Evolutionary conservation across 2,888 invertebrate species (phyloP).

Genomic region (Callimorpha dominula): DNA sequence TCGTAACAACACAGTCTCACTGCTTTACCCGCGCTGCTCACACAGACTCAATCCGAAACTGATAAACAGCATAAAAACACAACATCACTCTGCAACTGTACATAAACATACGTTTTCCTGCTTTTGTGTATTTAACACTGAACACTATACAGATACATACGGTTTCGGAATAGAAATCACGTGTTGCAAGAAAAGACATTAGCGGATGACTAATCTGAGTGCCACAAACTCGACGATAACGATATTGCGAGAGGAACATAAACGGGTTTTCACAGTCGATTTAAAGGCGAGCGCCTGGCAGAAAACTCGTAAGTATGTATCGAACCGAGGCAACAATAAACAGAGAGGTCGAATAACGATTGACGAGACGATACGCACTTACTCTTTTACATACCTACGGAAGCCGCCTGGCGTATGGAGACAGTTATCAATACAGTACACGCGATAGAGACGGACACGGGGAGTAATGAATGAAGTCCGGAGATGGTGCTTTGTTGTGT

Average conservation of each 20-base stretch:
- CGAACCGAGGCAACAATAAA: conserved; percentile 55
- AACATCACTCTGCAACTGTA: conserved; percentile 79
- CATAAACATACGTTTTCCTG: conserved; percentile 65
- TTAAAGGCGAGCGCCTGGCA: conserved; percentile 46
- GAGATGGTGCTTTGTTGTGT: conserved; percentile 39
- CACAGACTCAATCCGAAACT: conserved; percentile 68
- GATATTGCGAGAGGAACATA: conserved; percentile 26
- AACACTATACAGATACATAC: conserved; percentile 38
- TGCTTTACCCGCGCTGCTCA: conserved; percentile 43
- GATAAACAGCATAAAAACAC: conserved; percentile 83
- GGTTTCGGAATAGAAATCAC: conserved; percentile 37
- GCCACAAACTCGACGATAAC: conserved; percentile 25
- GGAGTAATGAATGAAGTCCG: conserved; percentile 65
- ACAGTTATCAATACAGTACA: conserved; percentile 64
- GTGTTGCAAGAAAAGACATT: conserved; percentile 41
- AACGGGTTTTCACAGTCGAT: conserved; percentile 50
- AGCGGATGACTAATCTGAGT: conserved; percentile 41
- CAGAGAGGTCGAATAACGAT: conserved; percentile 51
- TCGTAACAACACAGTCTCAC: conserved; percentile 45
- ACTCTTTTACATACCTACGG: conserved; percentile 50
- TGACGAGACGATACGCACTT: conserved; percentile 57
- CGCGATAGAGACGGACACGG: conserved; percentile 58
- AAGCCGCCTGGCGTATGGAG: conserved; percentile 48
- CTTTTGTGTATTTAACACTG: conserved; percentile 49
- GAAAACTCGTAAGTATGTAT: conserved; percentile 49